A percentile compares a stretch with the other conserved stretches of the same genome.
These are phyloP conservation scores for Piprites chloris DNA, from an alignment of 2,113 vertebrate genomes.

Conservation along the genomic window DNA sequence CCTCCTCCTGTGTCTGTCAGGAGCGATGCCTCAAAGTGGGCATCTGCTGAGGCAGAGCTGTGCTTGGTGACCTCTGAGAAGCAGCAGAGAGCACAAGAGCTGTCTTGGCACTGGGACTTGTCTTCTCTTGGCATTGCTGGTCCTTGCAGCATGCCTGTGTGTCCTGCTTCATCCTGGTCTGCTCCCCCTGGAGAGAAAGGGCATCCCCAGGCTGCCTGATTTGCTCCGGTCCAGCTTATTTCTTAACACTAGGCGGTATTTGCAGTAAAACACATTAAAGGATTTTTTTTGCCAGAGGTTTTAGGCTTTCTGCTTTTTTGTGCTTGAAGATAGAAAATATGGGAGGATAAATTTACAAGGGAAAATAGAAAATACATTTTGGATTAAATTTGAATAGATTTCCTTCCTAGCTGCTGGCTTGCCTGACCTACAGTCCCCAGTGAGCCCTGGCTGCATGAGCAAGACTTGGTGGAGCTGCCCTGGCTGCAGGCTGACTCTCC, in stretches of 20 bases:
- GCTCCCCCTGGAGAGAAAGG: neutral
- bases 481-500: neutral
- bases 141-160: neutral
- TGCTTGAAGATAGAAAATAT: constrained; percentile 11
- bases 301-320: constrained; percentile 39
- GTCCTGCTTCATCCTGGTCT: neutral
- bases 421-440: neutral
- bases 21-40: neutral
- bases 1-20: accelerated
- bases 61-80: neutral
- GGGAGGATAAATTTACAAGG: constrained; percentile 13
- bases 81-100: neutral
- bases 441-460: neutral
- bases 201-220: constrained; percentile 6
- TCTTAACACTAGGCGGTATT: neutral
- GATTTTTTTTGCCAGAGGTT: constrained; percentile 33
- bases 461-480: neutral
- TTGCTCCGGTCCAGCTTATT: neutral
- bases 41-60: neutral
- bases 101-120: neutral
- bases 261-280: constrained; percentile 20
- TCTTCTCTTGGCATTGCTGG: neutral
- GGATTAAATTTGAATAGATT: constrained; percentile 23
- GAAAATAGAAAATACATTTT: constrained; percentile 30
- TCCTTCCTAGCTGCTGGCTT: neutral